phyloP scores from a whole-genome alignment of 2,888 invertebrate genomes.

The Clunio marinus region DNA sequence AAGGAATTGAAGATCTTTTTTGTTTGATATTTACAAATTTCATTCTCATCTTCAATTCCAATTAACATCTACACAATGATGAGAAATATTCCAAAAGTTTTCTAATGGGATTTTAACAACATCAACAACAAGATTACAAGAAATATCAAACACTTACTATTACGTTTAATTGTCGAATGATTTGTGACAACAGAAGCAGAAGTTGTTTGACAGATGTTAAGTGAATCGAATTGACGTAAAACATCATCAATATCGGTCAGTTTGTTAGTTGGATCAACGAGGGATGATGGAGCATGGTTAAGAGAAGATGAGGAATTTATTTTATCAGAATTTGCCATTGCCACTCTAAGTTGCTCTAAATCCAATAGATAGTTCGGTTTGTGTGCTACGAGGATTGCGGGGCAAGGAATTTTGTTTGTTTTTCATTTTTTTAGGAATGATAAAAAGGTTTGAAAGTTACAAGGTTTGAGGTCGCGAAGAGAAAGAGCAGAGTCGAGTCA shows the following conservation, averaged over 20 bases:
- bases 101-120: neutral
- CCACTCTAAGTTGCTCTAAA: constrained; percentile 54
- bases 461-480: neutral
- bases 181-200: constrained; percentile 28
- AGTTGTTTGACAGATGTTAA: neutral
- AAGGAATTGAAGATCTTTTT: too few relatives aligned
- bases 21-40: too few relatives aligned
- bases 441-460: too few relatives aligned
- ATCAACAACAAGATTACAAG: neutral
- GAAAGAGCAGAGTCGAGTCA: constrained; percentile 1
- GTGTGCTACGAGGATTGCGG: constrained; percentile 46
- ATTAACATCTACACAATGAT: too few relatives aligned
- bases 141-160: constrained; percentile 30
- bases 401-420: neutral
- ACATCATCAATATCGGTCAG: constrained; percentile 31
- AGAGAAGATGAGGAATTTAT: constrained; percentile 50
- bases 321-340: constrained; percentile 53
- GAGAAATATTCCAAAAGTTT: too few relatives aligned
- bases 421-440: constrained; percentile 6
- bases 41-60: too few relatives aligned
- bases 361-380: constrained; percentile 53
- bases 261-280: constrained; percentile 18
- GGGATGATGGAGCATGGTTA: constrained; percentile 19
- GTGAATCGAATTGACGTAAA: constrained; percentile 37
- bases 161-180: constrained; percentile 23